Percentiles rank a stretch among this genome's conserved stretches.
Conservation (phyloP, 1,140 invertebrate genomes). For the Sycophila sp. region DNA sequence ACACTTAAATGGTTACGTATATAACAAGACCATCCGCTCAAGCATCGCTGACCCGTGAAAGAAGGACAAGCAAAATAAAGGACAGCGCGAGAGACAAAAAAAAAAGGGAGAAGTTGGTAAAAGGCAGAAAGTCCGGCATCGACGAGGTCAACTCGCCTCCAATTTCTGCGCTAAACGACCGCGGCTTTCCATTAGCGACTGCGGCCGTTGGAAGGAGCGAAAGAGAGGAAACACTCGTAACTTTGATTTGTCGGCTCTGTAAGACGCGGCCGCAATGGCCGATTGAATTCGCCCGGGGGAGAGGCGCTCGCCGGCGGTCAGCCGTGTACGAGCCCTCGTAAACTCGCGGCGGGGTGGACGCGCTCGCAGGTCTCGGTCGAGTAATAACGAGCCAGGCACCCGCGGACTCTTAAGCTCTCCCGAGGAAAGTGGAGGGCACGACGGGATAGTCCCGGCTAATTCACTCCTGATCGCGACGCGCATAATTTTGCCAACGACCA, state of each 20-base stretch:
- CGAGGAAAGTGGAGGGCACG: too few relatives aligned
- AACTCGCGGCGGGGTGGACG: constrained; percentile 30
- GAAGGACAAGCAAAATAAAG: background rate
- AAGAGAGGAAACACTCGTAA: constrained; percentile 37
- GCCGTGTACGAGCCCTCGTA: constrained; percentile 34
- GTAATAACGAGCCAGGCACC: background rate
- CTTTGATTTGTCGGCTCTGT: constrained; percentile 43
- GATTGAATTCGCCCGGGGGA: constrained; percentile 39
- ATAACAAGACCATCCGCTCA: too few relatives aligned
- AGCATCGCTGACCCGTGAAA: too few relatives aligned
- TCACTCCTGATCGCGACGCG: too few relatives aligned
- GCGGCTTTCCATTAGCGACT: background rate
- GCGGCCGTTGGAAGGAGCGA: background rate
- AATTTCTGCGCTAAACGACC: background rate
- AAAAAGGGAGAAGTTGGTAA: background rate
- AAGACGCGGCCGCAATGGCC: constrained; percentile 39
- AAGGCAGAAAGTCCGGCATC: too few relatives aligned
- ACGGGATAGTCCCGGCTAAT: too few relatives aligned
- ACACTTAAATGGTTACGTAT: too few relatives aligned
- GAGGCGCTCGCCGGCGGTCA: background rate
- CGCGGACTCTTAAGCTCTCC: too few relatives aligned
- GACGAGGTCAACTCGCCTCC: too few relatives aligned
- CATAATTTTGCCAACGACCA: too few relatives aligned
- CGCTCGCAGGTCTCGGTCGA: background rate
- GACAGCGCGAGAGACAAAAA: background rate